Percentiles rank a stretch among this genome's conserved stretches.
phyloP scores from a whole-genome alignment of 2,113 vertebrate genomes.

The Perca schrenkii region DNA sequence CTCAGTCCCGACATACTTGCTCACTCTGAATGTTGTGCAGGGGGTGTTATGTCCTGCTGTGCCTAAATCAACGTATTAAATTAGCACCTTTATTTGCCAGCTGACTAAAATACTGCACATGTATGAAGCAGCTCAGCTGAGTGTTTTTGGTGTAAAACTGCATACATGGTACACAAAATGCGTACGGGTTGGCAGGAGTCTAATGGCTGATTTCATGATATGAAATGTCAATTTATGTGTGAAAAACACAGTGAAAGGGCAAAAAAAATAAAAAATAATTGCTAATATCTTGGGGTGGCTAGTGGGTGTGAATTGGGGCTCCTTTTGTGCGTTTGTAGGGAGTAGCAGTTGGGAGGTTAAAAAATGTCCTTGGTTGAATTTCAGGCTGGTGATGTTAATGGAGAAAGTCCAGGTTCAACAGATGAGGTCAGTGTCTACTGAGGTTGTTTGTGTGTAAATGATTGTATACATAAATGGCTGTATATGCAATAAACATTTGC shows the following conservation, averaged over 20 bases:
- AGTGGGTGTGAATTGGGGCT: conserved; percentile 23
- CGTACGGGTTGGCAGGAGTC: conserved; percentile 65
- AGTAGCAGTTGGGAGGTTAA: conserved; percentile 40
- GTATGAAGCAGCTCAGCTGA: not conserved
- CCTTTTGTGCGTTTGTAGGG: conserved; percentile 65
- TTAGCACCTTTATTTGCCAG: conserved; percentile 10
- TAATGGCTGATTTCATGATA: conserved; percentile 25
- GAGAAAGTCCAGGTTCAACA: conserved; percentile 73
- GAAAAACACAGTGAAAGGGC: conserved; percentile 13
- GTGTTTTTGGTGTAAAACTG: conserved; percentile 36
- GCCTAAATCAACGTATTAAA: conserved; percentile 12
- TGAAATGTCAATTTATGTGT: conserved; percentile 18
- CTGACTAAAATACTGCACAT: not conserved
- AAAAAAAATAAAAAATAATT: not conserved
- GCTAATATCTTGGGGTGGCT: conserved; percentile 22
- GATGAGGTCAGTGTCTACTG: conserved; percentile 79
- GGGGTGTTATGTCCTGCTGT: not conserved
- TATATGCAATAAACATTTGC: conserved; percentile 75
- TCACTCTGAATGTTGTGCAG: not conserved
- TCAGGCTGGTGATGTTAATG: conserved; percentile 82
- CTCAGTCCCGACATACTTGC: not conserved
- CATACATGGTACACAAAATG: conserved; percentile 64
- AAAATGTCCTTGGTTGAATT: conserved; percentile 67
- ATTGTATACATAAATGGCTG: conserved; percentile 79
- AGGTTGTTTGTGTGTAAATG: conserved; percentile 80